Conservation (phyloP, 2,797 vertebrate genomes). For the Scarus forsteni region DNA sequence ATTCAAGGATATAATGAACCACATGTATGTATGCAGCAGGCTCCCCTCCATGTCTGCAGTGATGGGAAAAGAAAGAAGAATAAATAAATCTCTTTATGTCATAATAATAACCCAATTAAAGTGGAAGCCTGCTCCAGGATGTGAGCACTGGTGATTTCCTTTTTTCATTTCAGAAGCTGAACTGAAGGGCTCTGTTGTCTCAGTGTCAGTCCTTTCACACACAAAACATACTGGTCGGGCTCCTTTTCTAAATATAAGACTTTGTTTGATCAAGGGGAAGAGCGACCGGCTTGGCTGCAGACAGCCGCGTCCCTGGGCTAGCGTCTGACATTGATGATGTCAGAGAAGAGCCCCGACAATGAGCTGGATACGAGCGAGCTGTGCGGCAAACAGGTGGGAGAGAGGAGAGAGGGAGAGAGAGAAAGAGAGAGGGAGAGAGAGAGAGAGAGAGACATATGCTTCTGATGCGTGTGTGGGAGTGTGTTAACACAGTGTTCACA, state of each 20-base stretch:
- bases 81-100: constrained; percentile 13
- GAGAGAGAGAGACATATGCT: constrained; percentile 32
- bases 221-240: neutral
- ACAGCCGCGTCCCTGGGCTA: constrained; percentile 27
- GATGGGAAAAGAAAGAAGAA: constrained; percentile 9
- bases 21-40: constrained; percentile 10
- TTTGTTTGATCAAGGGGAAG: constrained; percentile 12
- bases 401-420: neutral
- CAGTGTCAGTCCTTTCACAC: neutral
- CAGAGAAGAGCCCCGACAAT: constrained; percentile 36
- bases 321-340: constrained; percentile 42
- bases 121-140: neutral
- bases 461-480: neutral
- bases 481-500: neutral
- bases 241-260: neutral
- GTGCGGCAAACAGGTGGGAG: constrained; percentile 51
- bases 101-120: constrained; percentile 29
- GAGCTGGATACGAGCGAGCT: constrained; percentile 15
- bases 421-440: constrained; percentile 2
- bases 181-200: constrained; percentile 2
- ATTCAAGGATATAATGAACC: constrained; percentile 34
- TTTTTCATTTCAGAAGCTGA: constrained; percentile 1
- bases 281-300: constrained; percentile 14
- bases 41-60: neutral
- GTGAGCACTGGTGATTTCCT: neutral